Evolutionary conservation across 2,797 vertebrate genomes (phyloP).

Genomic region (Eulemur mongoz): DNA sequence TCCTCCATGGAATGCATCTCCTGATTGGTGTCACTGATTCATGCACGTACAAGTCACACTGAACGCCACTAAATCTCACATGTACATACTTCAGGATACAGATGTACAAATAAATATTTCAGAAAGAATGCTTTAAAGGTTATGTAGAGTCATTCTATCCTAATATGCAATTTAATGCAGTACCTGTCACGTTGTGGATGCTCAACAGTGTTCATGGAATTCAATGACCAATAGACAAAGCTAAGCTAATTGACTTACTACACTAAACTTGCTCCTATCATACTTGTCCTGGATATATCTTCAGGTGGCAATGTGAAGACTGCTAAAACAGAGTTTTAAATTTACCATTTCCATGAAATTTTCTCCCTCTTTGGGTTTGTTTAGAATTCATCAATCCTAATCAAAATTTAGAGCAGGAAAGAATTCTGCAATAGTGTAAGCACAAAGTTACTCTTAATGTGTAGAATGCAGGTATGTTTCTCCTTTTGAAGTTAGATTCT

Average conservation of each 20-base stretch:
- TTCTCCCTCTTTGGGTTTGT: neutral
- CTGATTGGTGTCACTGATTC: neutral
- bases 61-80: neutral
- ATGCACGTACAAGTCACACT: neutral
- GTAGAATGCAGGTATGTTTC: neutral
- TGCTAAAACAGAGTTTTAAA: neutral
- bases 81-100: conserved; percentile 2
- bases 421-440: neutral
- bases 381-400: conserved; percentile 19
- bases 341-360: neutral
- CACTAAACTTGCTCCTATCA: neutral
- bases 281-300: neutral
- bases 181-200: neutral
- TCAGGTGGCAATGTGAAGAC: neutral
- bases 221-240: neutral
- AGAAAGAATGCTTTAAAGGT: conserved; percentile 8
- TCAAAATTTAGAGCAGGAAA: conserved; percentile 26
- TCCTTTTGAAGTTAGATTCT: conserved; percentile 50
- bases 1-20: neutral
- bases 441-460: neutral
- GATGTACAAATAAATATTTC: neutral
- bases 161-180: neutral
- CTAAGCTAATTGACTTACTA: neutral
- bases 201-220: neutral
- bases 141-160: neutral